A percentile compares a stretch with the other conserved stretches of the same genome.
phyloP scores from a whole-genome alignment of 2,797 vertebrate genomes.

The Limnodromus scolopaceus region DNA sequence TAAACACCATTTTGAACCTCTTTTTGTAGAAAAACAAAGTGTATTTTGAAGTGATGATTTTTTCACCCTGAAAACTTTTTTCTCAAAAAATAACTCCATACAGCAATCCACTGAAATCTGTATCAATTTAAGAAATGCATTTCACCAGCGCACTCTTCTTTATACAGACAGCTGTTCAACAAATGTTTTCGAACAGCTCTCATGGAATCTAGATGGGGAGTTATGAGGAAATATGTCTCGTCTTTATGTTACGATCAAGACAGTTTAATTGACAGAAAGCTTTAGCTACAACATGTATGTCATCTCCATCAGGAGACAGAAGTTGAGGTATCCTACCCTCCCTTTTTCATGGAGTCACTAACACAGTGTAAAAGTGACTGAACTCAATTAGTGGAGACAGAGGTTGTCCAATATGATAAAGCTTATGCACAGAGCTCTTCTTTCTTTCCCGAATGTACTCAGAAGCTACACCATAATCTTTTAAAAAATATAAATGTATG shows the following conservation, averaged over 20 bases:
- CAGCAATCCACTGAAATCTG: not conserved
- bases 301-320: not conserved
- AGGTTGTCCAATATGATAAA: not conserved
- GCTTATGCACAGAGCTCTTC: not conserved
- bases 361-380: not conserved
- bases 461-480: not conserved
- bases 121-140: conserved; percentile 20
- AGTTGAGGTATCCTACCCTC: not conserved
- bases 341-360: not conserved
- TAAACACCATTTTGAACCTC: not conserved
- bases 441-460: not conserved
- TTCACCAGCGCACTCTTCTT: not conserved
- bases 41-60: not conserved
- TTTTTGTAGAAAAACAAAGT: not conserved
- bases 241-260: not conserved
- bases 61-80: not conserved
- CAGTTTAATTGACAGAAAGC: not conserved
- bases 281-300: not conserved
- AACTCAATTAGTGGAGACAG: not conserved
- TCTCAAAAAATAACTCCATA: not conserved
- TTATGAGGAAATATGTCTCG: not conserved
- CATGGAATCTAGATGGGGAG: not conserved
- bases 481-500: not conserved
- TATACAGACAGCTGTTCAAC: conserved; percentile 43
- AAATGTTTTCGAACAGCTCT: conserved; percentile 43